These are phyloP conservation scores for Cataglyphis altisquamis DNA, from an alignment of 2,888 invertebrate genomes.

Conservation along the genomic window DNA sequence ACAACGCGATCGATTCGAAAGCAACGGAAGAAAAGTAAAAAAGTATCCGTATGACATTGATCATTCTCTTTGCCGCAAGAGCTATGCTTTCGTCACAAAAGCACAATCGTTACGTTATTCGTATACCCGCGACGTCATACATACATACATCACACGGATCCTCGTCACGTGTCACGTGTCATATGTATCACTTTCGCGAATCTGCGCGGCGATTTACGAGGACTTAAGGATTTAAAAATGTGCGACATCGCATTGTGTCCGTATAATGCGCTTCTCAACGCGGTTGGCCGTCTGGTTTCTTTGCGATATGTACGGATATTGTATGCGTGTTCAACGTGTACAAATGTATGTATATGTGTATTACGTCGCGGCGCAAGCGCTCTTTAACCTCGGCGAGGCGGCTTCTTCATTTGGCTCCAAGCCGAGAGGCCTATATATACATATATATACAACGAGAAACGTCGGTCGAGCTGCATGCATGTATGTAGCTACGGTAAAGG, in stretches of 20 bases:
- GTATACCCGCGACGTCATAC: not conserved
- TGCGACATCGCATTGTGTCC: constrained; percentile 57
- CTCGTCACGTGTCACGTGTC: not conserved
- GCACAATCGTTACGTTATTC: constrained; percentile 19
- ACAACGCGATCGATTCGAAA: constrained; percentile 9
- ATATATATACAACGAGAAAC: not conserved
- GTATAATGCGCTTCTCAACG: constrained; percentile 53
- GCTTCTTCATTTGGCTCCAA: constrained; percentile 42
- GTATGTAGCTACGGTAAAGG: constrained; percentile 36
- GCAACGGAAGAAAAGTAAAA: constrained; percentile 6
- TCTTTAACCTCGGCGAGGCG: constrained; percentile 52
- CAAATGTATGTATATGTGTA: not conserved
- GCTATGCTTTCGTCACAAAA: constrained; percentile 6
- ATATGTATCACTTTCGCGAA: constrained; percentile 46
- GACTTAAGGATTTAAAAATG: constrained; percentile 35
- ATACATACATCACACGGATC: not conserved
- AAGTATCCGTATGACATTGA: not conserved
- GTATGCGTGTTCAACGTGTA: not conserved
- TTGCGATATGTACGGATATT: not conserved
- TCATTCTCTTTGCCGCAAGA: constrained; percentile 10
- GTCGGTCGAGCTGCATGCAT: not conserved
- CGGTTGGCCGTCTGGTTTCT: constrained; percentile 24
- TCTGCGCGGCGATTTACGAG: constrained; percentile 56
- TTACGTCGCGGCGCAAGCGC: constrained; percentile 61
- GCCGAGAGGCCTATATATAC: not conserved